Conservation (phyloP, 2,797 vertebrate species). For the Labeo calbasu region DNA sequence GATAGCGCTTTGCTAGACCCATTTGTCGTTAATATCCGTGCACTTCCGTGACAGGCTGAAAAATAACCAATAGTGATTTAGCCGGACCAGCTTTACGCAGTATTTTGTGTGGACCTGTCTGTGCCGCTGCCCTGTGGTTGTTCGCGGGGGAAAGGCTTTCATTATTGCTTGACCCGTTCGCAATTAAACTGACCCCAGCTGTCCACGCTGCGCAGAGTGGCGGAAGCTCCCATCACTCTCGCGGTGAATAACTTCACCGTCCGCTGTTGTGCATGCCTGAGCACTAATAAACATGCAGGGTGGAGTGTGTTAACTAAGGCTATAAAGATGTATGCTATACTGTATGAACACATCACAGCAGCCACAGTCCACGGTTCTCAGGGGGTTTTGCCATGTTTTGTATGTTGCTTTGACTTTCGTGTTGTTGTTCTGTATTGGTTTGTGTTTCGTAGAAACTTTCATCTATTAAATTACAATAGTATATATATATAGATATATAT, state of each 20-base stretch:
- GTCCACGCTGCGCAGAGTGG: neutral
- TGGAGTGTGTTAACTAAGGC: conserved; percentile 10
- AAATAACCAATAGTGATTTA: conserved; percentile 34
- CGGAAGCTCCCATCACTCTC: conserved; percentile 13
- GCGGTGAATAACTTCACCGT: conserved; percentile 31
- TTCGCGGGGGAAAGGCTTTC: conserved; percentile 33
- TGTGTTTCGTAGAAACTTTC: neutral
- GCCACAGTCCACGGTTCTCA: neutral
- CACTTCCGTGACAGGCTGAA: neutral
- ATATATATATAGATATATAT: too few species aligned
- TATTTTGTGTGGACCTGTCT: conserved; percentile 26
- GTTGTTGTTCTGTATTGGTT: neutral
- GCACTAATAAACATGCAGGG: conserved; percentile 25
- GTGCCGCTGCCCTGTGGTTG: conserved; percentile 16
- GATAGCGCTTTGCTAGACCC: conserved; percentile 29
- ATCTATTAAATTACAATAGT: neutral
- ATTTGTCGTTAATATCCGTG: conserved; percentile 40
- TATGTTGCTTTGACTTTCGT: conserved; percentile 2
- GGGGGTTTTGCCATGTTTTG: neutral
- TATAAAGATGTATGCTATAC: neutral
- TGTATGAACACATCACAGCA: neutral
- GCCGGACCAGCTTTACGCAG: conserved; percentile 7
- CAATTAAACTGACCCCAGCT: conserved; percentile 48
- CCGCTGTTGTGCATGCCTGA: conserved; percentile 21
- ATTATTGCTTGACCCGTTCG: conserved; percentile 46